phyloP scores from a whole-genome alignment of 2,113 vertebrate species.

The Cacatua alba region DNA sequence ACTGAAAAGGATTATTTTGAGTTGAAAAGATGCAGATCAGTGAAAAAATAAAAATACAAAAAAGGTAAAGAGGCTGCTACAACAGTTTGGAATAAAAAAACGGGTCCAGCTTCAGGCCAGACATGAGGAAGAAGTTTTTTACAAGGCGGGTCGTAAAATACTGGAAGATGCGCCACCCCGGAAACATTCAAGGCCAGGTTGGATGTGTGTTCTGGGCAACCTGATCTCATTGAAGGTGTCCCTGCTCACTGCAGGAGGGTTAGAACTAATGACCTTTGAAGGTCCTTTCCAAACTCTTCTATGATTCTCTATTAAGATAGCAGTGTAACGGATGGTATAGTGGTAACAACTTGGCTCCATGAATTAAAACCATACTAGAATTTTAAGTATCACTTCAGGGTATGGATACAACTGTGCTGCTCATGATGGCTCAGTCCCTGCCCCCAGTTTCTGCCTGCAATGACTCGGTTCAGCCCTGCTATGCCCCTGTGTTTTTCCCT shows the following conservation, averaged over 20 bases:
- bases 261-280: neutral
- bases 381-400: neutral
- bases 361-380: neutral
- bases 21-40: neutral
- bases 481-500: neutral
- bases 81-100: neutral
- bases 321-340: accelerated
- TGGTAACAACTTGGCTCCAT: neutral
- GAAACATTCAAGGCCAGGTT: neutral
- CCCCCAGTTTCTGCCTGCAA: neutral
- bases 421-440: neutral
- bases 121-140: neutral
- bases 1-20: neutral
- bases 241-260: neutral
- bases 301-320: neutral
- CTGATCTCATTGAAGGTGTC: neutral
- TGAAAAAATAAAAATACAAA: neutral
- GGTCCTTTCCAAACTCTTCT: neutral
- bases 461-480: neutral
- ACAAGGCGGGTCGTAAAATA: neutral
- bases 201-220: neutral
- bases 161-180: neutral
- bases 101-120: neutral
- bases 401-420: accelerated
- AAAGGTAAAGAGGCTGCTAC: neutral